phyloP scores from a whole-genome alignment of 2,113 vertebrate genomes.

The Petromus typicus region DNA sequence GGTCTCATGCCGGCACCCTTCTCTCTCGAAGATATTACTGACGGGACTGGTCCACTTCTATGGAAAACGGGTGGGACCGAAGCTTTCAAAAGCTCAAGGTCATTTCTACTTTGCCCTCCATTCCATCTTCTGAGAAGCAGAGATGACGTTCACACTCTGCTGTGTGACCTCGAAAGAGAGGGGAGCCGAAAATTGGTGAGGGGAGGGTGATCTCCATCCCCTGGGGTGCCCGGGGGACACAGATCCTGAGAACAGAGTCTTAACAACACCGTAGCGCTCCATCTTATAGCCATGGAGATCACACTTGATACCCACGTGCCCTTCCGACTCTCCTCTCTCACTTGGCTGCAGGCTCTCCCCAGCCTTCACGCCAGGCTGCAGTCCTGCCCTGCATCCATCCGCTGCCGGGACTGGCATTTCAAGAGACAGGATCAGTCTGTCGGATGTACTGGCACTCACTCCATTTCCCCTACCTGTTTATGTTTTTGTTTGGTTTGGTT shows the following conservation, averaged over 20 bases:
- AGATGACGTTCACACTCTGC: background rate
- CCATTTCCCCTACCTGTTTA: background rate
- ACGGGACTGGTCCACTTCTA: background rate
- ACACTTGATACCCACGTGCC: background rate
- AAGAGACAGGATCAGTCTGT: background rate
- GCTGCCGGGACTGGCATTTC: background rate
- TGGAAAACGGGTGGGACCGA: background rate
- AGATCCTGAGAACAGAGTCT: background rate
- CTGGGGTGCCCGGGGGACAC: accelerated
- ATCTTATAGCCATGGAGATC: background rate
- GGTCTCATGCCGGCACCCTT: background rate
- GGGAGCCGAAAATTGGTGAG: background rate
- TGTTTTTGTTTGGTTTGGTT: background rate
- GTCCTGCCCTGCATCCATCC: background rate
- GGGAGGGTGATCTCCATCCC: background rate
- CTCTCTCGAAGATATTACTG: background rate
- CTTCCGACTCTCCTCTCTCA: background rate
- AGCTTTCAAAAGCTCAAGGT: background rate
- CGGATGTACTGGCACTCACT: background rate
- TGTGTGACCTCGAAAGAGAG: background rate
- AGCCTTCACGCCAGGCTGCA: background rate
- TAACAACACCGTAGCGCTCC: background rate
- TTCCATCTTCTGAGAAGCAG: background rate
- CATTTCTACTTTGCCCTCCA: conserved; percentile 2
- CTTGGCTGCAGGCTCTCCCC: background rate